phyloP scores from a whole-genome alignment of 2,888 invertebrate species.

The Ditylenchus weischeri region DNA sequence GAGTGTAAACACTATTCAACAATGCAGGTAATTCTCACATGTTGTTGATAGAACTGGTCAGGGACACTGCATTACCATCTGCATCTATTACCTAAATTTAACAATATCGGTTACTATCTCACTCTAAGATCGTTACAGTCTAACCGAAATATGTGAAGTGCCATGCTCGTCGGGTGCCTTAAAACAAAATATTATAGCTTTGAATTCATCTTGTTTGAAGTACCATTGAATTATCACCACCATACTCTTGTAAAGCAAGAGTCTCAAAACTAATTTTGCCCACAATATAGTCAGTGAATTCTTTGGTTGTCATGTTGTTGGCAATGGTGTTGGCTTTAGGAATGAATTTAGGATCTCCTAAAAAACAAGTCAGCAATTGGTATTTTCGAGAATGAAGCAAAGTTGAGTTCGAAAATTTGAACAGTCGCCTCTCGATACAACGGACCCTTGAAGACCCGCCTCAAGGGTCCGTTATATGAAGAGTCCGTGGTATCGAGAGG shows the following conservation, averaged over 20 bases:
- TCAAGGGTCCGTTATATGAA: too few species aligned
- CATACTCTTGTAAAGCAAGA: slow-evolving; percentile 20
- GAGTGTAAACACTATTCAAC: not conserved
- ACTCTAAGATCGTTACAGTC: too few species aligned
- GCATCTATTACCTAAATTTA: slow-evolving; percentile 63
- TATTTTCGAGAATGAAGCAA: too few species aligned
- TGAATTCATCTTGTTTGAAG: slow-evolving; percentile 10
- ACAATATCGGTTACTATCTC: too few species aligned
- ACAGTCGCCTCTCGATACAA: too few species aligned
- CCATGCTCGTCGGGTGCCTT: slow-evolving; percentile 65
- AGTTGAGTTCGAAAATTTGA: too few species aligned
- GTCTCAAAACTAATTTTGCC: slow-evolving; percentile 23
- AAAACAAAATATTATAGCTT: not conserved
- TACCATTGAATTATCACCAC: slow-evolving; percentile 3
- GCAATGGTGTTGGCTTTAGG: slow-evolving; percentile 70
- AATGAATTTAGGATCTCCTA: slow-evolving; percentile 65
- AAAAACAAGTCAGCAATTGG: not conserved
- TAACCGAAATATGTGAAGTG: slow-evolving; percentile 79
- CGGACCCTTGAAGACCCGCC: too few species aligned
- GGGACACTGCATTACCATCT: slow-evolving; percentile 85
- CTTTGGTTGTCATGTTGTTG: slow-evolving; percentile 68
- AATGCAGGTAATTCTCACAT: slow-evolving; percentile 66
- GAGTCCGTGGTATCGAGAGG: too few species aligned
- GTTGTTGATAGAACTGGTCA: slow-evolving; percentile 81
- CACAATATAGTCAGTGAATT: slow-evolving; percentile 34